Evolutionary conservation across 2,888 invertebrate genomes (phyloP).

Genomic region (Melinaea marsaeus): DNA sequence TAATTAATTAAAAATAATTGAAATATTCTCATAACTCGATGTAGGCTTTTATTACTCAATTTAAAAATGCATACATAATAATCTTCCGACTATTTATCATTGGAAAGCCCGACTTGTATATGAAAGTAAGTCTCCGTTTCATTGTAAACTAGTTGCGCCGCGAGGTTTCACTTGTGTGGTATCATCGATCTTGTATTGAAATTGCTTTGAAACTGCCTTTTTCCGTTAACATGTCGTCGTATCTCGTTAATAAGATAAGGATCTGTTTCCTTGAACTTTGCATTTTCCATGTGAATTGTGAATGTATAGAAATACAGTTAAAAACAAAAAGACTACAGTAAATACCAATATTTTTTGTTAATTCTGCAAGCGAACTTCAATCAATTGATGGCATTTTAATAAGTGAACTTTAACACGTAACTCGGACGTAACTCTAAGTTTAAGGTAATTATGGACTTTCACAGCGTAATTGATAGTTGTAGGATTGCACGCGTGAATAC

Average conservation of each 20-base stretch:
- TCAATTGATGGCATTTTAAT: slow-evolving; percentile 1
- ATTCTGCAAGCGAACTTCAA: neutral
- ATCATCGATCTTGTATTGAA: slow-evolving; percentile 16
- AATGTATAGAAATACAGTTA: no score
- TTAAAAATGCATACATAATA: neutral
- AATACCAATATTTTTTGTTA: neutral
- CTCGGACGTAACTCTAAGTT: neutral
- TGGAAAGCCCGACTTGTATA: slow-evolving; percentile 31
- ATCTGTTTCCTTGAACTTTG: neutral
- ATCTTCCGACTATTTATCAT: slow-evolving; percentile 17
- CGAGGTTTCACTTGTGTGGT: slow-evolving; percentile 27
- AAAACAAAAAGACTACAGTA: neutral
- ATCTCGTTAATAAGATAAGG: slow-evolving; percentile 1
- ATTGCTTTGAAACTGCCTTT: slow-evolving; percentile 1
- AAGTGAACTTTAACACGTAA: slow-evolving; percentile 4
- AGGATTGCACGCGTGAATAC: slow-evolving; percentile 18
- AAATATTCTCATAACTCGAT: no score
- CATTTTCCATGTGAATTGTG: neutral
- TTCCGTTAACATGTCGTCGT: slow-evolving; percentile 1
- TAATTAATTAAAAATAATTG: no score
- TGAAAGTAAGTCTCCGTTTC: slow-evolving; percentile 35
- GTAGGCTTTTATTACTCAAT: neutral
- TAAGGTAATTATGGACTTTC: slow-evolving; percentile 21
- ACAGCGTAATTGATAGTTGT: slow-evolving; percentile 22
- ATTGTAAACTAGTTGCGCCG: slow-evolving; percentile 35